phyloP scores from a whole-genome alignment of 2,888 invertebrate genomes.

The Pseudococcus longispinus region DNA sequence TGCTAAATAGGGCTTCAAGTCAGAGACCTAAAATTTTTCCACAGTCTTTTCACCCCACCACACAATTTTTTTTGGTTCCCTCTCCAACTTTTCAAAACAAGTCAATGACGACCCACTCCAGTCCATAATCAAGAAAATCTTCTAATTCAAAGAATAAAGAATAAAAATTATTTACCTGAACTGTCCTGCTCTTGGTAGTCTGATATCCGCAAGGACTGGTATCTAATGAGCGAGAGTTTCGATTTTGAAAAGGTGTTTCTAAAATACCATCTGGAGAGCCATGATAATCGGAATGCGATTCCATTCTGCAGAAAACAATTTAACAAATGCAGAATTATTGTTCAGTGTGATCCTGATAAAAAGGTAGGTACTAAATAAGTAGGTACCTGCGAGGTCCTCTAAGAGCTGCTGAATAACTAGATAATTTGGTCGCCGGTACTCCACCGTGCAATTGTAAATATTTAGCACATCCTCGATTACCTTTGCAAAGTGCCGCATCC shows the following conservation, averaged over 20 bases:
- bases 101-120: too few relatives aligned
- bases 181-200: slow-evolving; percentile 49
- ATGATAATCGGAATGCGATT: slow-evolving; percentile 51
- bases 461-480: slow-evolving; percentile 89
- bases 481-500: slow-evolving; percentile 87
- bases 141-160: background rate
- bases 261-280: slow-evolving; percentile 49
- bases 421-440: slow-evolving; percentile 76
- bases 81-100: too few relatives aligned
- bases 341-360: too few relatives aligned
- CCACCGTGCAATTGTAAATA: slow-evolving; percentile 91
- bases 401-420: slow-evolving; percentile 59
- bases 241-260: slow-evolving; percentile 24
- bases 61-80: too few relatives aligned
- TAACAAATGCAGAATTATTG: too few relatives aligned
- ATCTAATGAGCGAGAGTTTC: slow-evolving; percentile 43
- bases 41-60: too few relatives aligned
- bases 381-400: slow-evolving; percentile 55
- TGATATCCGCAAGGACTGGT: slow-evolving; percentile 51
- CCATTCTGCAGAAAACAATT: slow-evolving; percentile 27
- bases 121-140: too few relatives aligned
- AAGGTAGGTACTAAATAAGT: background rate
- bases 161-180: slow-evolving; percentile 40
- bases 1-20: too few relatives aligned
- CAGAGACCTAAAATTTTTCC: too few relatives aligned